phyloP scores from a whole-genome alignment of 2,888 invertebrate species.

The Listrodromus nycthemerus region DNA sequence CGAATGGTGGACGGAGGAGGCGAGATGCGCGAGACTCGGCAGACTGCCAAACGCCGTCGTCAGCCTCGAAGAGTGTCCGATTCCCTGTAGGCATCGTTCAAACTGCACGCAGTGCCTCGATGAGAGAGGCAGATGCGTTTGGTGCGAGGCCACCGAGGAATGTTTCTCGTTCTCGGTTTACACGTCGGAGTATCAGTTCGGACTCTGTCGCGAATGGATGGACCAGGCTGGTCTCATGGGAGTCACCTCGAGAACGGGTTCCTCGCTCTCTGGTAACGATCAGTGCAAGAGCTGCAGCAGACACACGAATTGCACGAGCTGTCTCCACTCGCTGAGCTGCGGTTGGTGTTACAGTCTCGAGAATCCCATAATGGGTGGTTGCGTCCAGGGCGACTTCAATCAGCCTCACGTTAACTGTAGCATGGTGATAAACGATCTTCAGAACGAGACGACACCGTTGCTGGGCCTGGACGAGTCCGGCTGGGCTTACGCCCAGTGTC shows the following conservation, averaged over 20 bases:
- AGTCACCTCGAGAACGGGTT: constrained; percentile 79
- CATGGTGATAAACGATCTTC: constrained; percentile 86
- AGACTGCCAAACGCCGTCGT: constrained; percentile 89
- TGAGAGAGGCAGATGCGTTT: constrained; percentile 95
- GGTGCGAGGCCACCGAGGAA: constrained; percentile 96
- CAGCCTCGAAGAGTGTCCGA: constrained; percentile 89
- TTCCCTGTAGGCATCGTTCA: constrained; percentile 91
- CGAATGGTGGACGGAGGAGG: constrained; percentile 97
- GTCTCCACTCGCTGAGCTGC: constrained; percentile 93
- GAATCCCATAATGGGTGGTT: constrained; percentile 94
- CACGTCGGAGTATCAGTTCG: constrained; percentile 97
- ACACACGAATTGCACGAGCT: constrained; percentile 91
- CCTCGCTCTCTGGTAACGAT: constrained; percentile 84
- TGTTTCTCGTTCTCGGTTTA: constrained; percentile 98
- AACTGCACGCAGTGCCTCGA: constrained; percentile 94
- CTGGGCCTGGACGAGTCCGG: constrained; percentile 88
- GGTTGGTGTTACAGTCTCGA: constrained; percentile 97
- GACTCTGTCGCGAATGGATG: constrained; percentile 96
- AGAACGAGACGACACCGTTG: constrained; percentile 76
- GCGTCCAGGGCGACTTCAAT: constrained; percentile 94
- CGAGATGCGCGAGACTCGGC: constrained; percentile 93
- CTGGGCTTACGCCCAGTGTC: constrained; percentile 97
- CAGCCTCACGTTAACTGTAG: constrained; percentile 91
- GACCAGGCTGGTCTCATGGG: constrained; percentile 89
- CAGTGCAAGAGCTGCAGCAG: constrained; percentile 93